Base-by-base conservation (phyloP, 92 coral and sea anemone genomes). In the Montipora capitata region DNA sequence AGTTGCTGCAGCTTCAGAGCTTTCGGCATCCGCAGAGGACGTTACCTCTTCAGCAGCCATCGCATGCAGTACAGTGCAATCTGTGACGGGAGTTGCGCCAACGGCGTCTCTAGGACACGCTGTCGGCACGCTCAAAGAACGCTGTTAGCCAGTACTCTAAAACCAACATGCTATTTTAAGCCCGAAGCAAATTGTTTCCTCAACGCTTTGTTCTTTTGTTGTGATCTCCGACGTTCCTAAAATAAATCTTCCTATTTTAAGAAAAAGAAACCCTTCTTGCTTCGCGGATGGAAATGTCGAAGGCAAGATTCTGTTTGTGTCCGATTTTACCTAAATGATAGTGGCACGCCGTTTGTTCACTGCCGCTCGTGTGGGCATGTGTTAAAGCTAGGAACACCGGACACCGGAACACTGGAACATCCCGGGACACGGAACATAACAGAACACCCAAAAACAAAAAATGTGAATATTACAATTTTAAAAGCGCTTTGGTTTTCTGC, bases 1-100 rank as follows among this genome's bases (percentile, higher is more conserved):
- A 68, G 6, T 68, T 70, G 76, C 15, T 35, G 68, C 52, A 20
- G 39, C 11, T n/a, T 14, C 18, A 5, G 85, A 17, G 0, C 13
- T 35, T 41, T 81, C 77, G 17, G 14, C 39, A 54, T 3, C 15
- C 41, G 67, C 17, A 68, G 52, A 69, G 9, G 54, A n/a, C 58
- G 66, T 69, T 68, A 40, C 85, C 76, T 81, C 68, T 54, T 81
- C 85, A 81, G 77, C 67, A 11, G 85, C 85, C 85, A 81, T 81
- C 35, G 44, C 85, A 35, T 7, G 49, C 35, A 27, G 35, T 27
- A 27, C 35, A 27, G 35, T 27, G 35, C 35, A 27, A 27, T 67
- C 12, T 35, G 49, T 27, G 42, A 4, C 61, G 84, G 63, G 44
- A 59, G 56, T 66, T 70, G 70, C 72, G 72, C 68, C 68, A 38